These are phyloP conservation scores for Crocodylus rhombifer DNA, from an alignment of 2,797 vertebrate species.

Conservation along the genomic window DNA sequence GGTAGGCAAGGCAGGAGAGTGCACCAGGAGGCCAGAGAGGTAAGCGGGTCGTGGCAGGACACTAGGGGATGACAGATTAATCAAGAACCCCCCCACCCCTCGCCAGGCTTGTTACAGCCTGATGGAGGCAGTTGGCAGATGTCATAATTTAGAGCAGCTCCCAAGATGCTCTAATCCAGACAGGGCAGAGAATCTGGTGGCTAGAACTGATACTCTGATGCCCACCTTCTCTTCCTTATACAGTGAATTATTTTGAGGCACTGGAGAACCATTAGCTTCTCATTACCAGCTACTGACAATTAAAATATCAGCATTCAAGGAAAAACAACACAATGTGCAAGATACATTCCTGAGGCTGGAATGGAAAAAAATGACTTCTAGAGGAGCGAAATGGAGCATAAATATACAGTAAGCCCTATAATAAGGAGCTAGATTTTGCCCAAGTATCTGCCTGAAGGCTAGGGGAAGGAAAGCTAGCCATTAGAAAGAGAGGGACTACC, in stretches of 20 bases:
- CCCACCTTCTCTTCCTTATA: not conserved
- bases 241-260: not conserved
- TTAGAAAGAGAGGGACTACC: not conserved
- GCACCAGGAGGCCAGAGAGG: no score
- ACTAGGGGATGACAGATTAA: no score
- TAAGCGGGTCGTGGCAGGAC: no score
- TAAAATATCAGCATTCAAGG: not conserved
- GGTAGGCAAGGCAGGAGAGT: no score
- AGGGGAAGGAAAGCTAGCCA: not conserved
- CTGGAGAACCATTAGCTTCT: not conserved
- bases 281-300: not conserved
- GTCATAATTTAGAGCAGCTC: no score
- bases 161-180: no score
- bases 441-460: not conserved
- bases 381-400: rapidly evolving
- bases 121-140: no score
- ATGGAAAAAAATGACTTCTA: not conserved
- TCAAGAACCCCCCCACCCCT: no score
- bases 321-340: not conserved
- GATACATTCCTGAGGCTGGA: not conserved
- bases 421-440: not conserved
- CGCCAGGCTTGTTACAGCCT: no score
- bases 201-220: not conserved
- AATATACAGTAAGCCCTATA: not conserved
- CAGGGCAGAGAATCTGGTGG: not conserved